Conservation (phyloP, 2,113 vertebrate genomes). For the Phoenicopterus ruber region DNA sequence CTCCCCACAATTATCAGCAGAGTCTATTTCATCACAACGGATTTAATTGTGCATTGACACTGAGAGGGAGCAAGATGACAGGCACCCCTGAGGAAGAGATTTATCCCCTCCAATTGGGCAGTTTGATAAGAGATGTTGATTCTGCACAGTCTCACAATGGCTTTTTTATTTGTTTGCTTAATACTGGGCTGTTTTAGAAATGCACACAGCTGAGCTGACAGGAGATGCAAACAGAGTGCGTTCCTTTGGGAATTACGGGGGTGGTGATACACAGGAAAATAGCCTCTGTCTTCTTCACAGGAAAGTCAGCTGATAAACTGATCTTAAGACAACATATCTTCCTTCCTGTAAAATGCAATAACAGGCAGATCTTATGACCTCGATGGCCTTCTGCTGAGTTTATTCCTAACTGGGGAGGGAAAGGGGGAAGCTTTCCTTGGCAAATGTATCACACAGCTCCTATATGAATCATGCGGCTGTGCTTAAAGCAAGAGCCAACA, state of each 20-base stretch:
- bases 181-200: slow-evolving; percentile 59
- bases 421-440: slow-evolving; percentile 29
- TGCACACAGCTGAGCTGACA: slow-evolving; percentile 53
- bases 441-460: background rate
- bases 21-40: slow-evolving; percentile 21
- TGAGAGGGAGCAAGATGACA: background rate
- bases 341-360: slow-evolving; percentile 73
- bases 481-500: slow-evolving; percentile 30
- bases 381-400: slow-evolving; percentile 38
- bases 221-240: slow-evolving; percentile 23
- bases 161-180: slow-evolving; percentile 74
- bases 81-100: slow-evolving; percentile 17
- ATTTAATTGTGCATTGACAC: slow-evolving; percentile 30
- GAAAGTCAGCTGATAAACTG: slow-evolving; percentile 77
- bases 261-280: slow-evolving; percentile 69
- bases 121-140: slow-evolving; percentile 68
- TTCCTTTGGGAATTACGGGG: slow-evolving; percentile 77
- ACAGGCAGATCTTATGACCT: slow-evolving; percentile 62
- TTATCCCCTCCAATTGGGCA: slow-evolving; percentile 31
- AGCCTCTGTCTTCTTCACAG: slow-evolving; percentile 67
- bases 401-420: background rate
- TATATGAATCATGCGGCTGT: slow-evolving; percentile 31
- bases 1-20: slow-evolving; percentile 1
- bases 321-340: slow-evolving; percentile 74
- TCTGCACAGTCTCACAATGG: slow-evolving; percentile 60